These are phyloP conservation scores for Isichthys henryi DNA, from an alignment of 2,113 vertebrate genomes.

Conservation along the genomic window DNA sequence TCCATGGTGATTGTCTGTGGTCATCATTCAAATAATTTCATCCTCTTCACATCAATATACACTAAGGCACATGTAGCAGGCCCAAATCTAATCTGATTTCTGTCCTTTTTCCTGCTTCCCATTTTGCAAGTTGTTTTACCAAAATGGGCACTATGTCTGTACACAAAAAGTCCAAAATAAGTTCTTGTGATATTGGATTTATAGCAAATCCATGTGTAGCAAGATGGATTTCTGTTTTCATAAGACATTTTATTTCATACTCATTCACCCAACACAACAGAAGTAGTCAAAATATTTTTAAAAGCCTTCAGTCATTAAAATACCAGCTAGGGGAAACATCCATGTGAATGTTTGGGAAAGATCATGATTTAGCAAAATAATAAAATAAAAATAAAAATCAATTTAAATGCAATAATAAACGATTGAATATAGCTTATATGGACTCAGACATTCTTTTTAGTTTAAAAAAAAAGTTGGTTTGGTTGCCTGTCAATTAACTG, in stretches of 20 bases:
- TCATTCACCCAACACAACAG: background rate
- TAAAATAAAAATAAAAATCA: background rate
- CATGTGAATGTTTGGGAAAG: background rate
- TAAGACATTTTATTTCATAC: background rate
- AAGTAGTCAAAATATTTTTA: background rate
- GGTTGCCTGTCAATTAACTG: background rate
- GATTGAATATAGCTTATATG: background rate
- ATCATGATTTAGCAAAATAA: background rate
- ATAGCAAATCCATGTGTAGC: background rate
- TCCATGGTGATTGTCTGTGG: constrained; percentile 10
- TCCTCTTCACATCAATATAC: background rate
- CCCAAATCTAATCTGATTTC: background rate
- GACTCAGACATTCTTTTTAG: background rate
- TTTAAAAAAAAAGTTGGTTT: background rate
- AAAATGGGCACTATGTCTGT: background rate
- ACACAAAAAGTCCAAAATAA: background rate
- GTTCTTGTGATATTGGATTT: background rate
- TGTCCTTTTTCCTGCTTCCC: background rate
- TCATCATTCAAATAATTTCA: background rate
- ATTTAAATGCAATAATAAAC: background rate
- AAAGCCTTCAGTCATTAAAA: background rate
- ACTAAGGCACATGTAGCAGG: background rate
- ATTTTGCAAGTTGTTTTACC: background rate
- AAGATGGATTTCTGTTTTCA: background rate
- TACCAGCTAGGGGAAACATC: background rate